phyloP scores from a whole-genome alignment of 2,888 invertebrate genomes.

The Helicoverpa assulta region DNA sequence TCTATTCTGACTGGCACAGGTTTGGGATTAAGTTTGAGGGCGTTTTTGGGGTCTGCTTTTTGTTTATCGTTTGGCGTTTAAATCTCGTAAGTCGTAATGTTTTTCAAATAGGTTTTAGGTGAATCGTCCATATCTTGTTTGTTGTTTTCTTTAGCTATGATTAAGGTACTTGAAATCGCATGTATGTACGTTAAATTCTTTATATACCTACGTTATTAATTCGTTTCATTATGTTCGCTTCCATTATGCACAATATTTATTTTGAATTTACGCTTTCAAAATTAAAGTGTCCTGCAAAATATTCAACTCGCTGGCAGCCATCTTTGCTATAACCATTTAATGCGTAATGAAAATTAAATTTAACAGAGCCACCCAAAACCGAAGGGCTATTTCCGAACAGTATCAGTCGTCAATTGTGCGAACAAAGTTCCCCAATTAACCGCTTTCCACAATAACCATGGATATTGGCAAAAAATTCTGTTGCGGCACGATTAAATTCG shows the following conservation, averaged over 20 bases:
- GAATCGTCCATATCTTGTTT: too few relatives aligned
- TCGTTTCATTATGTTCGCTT: too few relatives aligned
- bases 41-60: conserved; percentile 7
- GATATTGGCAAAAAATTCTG: conserved; percentile 62
- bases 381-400: conserved; percentile 54
- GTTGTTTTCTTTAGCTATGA: too few relatives aligned
- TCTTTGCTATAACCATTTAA: conserved; percentile 33
- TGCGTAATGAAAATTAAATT: conserved; percentile 57
- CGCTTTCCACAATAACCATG: conserved; percentile 59
- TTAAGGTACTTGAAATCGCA: too few relatives aligned
- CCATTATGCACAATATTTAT: background rate
- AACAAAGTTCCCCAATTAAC: conserved; percentile 71
- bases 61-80: background rate
- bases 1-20: conserved; percentile 26
- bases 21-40: conserved; percentile 19
- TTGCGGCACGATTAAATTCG: conserved; percentile 65
- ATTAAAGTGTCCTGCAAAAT: conserved; percentile 1
- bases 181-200: too few relatives aligned
- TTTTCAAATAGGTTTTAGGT: too few relatives aligned
- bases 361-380: conserved; percentile 52
- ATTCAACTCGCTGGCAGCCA: background rate
- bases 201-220: too few relatives aligned
- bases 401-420: conserved; percentile 65
- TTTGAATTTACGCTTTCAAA: background rate
- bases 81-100: too few relatives aligned